Conservation (phyloP, 2,113 vertebrate species). For the Embiotoca jacksoni region DNA sequence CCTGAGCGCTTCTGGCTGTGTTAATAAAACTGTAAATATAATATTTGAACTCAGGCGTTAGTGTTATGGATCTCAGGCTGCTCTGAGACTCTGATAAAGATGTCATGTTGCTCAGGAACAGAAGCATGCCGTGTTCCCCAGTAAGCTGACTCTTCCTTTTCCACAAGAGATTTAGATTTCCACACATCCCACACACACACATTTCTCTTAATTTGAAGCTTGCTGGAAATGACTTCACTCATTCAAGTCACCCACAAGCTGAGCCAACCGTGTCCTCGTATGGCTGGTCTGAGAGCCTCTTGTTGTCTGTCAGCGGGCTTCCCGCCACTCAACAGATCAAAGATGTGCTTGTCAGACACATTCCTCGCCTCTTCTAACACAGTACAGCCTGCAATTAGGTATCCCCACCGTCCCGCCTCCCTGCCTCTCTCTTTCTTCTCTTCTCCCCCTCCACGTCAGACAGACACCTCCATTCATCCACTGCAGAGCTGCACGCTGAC, state of each 20-base stretch:
- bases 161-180: not conserved
- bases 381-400: slow-evolving; percentile 75
- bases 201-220: slow-evolving; percentile 27
- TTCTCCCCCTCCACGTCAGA: slow-evolving; percentile 43
- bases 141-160: too few species aligned
- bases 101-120: not conserved
- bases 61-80: too few species aligned
- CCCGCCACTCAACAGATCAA: slow-evolving; percentile 52
- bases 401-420: slow-evolving; percentile 44
- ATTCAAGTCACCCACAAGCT: slow-evolving; percentile 35
- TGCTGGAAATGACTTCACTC: slow-evolving; percentile 31
- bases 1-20: too few species aligned
- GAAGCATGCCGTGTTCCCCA: not conserved
- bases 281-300: slow-evolving; percentile 20
- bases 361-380: slow-evolving; percentile 74
- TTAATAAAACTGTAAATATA: too few species aligned
- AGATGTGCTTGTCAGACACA: slow-evolving; percentile 66
- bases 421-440: slow-evolving; percentile 51
- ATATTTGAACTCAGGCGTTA: too few species aligned
- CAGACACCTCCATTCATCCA: slow-evolving; percentile 69
- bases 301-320: slow-evolving; percentile 47
- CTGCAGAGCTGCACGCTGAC: slow-evolving; percentile 35
- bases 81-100: too few species aligned
- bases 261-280: not conserved
- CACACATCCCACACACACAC: not conserved